Conservation (phyloP, 2,888 invertebrate genomes). For the Graphium colonna region DNA sequence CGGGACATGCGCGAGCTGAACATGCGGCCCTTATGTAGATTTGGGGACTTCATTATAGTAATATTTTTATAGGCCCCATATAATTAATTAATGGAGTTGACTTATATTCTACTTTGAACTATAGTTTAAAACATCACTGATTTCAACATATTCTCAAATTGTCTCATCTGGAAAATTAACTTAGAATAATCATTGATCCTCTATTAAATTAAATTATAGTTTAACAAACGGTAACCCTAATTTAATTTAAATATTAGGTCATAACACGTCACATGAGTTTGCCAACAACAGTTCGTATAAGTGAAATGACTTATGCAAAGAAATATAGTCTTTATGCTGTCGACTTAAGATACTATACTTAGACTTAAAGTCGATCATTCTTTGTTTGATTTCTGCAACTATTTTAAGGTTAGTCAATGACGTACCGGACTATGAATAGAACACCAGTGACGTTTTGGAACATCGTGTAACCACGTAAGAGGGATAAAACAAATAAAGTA, state of each 20-base stretch:
- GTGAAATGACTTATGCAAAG: not conserved
- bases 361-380: not conserved
- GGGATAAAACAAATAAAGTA: constrained; percentile 5
- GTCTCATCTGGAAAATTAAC: too few relatives aligned
- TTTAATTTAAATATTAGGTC: constrained; percentile 22
- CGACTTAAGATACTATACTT: not conserved
- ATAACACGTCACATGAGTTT: not conserved
- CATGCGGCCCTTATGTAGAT: too few relatives aligned
- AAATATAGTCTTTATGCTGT: not conserved
- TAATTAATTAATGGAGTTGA: too few relatives aligned
- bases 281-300: not conserved
- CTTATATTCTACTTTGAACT: too few relatives aligned
- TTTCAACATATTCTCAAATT: too few relatives aligned
- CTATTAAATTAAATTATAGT: constrained; percentile 14
- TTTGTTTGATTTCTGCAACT: not conserved
- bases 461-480: not conserved
- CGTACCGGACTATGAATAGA: constrained; percentile 12
- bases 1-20: too few relatives aligned
- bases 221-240: constrained; percentile 1
- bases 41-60: too few relatives aligned
- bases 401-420: constrained; percentile 12
- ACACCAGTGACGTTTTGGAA: constrained; percentile 6
- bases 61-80: too few relatives aligned
- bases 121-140: too few relatives aligned
- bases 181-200: too few relatives aligned